phyloP scores from a whole-genome alignment of 2,888 invertebrate species.

The Leptopilina myrica region DNA sequence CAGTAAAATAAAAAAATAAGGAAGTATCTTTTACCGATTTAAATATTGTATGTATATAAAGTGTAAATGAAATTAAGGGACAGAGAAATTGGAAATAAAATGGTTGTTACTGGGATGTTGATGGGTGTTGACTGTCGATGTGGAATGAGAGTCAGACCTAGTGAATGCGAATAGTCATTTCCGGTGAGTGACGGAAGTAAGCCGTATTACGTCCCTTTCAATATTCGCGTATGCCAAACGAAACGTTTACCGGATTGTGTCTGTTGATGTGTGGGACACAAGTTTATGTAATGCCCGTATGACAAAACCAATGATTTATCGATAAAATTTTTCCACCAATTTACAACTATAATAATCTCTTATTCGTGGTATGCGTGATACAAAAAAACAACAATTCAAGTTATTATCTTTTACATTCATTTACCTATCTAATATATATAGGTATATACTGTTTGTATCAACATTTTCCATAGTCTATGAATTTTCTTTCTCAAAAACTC shows the following conservation, averaged over 20 bases:
- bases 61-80: neutral
- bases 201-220: slow-evolving; percentile 65
- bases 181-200: slow-evolving; percentile 66
- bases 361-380: neutral
- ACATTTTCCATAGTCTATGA: too few species aligned
- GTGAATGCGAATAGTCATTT: slow-evolving; percentile 70
- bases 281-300: slow-evolving; percentile 32
- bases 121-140: slow-evolving; percentile 28
- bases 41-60: slow-evolving; percentile 10
- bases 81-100: slow-evolving; percentile 41
- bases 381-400: neutral
- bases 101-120: slow-evolving; percentile 17
- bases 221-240: slow-evolving; percentile 55
- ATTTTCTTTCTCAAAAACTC: too few species aligned
- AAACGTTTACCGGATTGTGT: slow-evolving; percentile 17
- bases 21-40: slow-evolving; percentile 39
- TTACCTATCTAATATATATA: too few species aligned
- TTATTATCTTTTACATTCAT: neutral
- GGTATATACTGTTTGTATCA: too few species aligned
- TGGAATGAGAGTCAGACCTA: slow-evolving; percentile 58
- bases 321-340: neutral
- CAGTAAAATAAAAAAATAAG: neutral
- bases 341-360: neutral
- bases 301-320: neutral
- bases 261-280: slow-evolving; percentile 36